Base-by-base conservation (phyloP, 2,113 vertebrate species). In the Tauraco erythrolophus region DNA sequence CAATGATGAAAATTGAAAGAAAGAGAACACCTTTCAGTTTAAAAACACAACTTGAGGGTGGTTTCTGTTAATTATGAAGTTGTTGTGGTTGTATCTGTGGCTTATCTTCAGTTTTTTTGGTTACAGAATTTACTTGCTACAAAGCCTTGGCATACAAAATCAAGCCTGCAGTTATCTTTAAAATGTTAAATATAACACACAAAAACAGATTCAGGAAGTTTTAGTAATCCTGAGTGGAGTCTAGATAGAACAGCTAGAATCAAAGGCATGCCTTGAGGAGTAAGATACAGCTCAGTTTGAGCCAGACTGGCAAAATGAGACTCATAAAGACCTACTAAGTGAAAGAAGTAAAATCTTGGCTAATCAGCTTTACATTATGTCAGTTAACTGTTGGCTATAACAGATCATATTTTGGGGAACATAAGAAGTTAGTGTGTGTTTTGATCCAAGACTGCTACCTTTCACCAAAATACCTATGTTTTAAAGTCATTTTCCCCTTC, bases 11-110 rank as follows among this genome's bases (percentile, higher is more conserved):
- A 83, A 88, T 14, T 4, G 76, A 24, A 92, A 91, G 50, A 80
- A 88, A 68, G n/a, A 84, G 16, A 88, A 62, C 2, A 31, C 1
- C 7, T 80, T 92, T 82, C 19, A 13, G 22, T 70, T 82, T 88
- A 54, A 84, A 88, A 93, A 81, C 21, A 92, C 51, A 83, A 41
- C 64, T 83, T 66, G 62, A 93, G 79, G 78, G 43, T 84, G 22
- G 53, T 71, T 93, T 72, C 79, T 87, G 54, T 94, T 97, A 96
- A 95, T 95, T 92, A 92, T 86, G 64, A 94, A 92, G 91, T 83
- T 91, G 56, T 37, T 94, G 76, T 91, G 92, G 78, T 80, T 92
- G 33, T 84, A 87, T 91, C 90, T 94, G 85, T 88, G 94, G 85
- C 80, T 97, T 94, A 93, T 84, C 79, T 81, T 92, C 68, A 54